phyloP scores from a whole-genome alignment of 2,888 invertebrate species.

The Limnephilus rhombicus region DNA sequence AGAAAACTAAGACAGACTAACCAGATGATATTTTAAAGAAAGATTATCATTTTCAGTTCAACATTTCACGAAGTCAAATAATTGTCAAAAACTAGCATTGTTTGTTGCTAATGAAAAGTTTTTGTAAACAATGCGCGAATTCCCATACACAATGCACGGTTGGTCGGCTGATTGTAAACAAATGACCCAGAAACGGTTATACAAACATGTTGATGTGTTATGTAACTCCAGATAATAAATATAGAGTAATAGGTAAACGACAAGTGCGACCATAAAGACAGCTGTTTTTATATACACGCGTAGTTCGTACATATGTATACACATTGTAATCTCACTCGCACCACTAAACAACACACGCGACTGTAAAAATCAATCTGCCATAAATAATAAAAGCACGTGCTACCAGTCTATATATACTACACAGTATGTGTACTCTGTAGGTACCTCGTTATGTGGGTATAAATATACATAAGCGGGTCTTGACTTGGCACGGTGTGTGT shows the following conservation, averaged over 20 bases:
- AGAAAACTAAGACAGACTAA: neutral
- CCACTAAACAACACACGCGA: conserved; percentile 36
- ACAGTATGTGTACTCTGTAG: neutral
- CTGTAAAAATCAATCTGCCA: conserved; percentile 56
- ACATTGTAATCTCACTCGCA: conserved; percentile 32
- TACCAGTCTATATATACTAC: conserved; percentile 33
- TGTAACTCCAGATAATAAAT: conserved; percentile 12
- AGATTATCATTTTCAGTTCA: neutral
- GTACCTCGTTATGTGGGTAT: conserved; percentile 20
- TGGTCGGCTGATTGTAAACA: neutral
- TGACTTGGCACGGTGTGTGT: neutral
- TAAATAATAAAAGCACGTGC: conserved; percentile 58
- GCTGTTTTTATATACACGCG: conserved; percentile 29
- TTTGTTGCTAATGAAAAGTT: neutral
- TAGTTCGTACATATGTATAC: neutral
- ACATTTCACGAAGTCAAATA: neutral
- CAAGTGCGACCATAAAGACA: neutral
- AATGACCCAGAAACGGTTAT: conserved; percentile 25
- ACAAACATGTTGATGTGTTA: neutral
- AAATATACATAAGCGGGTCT: conserved; percentile 14
- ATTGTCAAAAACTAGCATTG: neutral
- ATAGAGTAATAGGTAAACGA: conserved; percentile 26
- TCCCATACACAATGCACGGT: neutral
- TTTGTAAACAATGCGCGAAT: neutral
- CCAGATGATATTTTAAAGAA: neutral